phyloP scores from a whole-genome alignment of 2,113 vertebrate species.

The Crotalus tigris region DNA sequence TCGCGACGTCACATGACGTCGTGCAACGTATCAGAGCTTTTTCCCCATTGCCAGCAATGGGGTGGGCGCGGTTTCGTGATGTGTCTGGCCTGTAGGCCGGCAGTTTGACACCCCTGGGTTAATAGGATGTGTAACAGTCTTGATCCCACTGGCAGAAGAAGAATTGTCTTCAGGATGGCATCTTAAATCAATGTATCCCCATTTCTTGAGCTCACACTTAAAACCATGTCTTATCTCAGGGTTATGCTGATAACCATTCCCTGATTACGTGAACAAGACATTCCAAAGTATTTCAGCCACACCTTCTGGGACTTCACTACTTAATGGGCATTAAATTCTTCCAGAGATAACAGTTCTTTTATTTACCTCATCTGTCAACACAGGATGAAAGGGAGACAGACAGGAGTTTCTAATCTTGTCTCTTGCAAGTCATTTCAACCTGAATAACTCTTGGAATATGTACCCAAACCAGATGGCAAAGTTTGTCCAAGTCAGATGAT shows the following conservation, averaged over 20 bases:
- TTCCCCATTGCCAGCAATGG: too few relatives aligned
- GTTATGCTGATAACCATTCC: background rate
- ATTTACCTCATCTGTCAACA: constrained; percentile 19
- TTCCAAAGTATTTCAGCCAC: background rate
- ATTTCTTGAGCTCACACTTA: background rate
- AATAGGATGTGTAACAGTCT: background rate
- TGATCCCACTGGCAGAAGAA: background rate
- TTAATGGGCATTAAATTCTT: constrained; percentile 10
- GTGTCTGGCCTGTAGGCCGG: too few relatives aligned
- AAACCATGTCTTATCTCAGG: background rate
- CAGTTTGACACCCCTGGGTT: background rate
- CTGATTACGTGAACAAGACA: background rate
- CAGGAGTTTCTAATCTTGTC: constrained; percentile 18
- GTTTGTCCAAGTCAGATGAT: constrained; percentile 7
- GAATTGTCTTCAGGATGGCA: background rate
- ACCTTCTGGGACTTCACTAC: background rate
- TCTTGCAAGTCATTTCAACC: background rate
- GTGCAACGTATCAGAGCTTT: too few relatives aligned
- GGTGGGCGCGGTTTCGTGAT: too few relatives aligned
- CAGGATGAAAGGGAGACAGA: constrained; percentile 23
- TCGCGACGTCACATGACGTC: too few relatives aligned
- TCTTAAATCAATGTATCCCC: background rate
- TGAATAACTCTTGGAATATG: background rate
- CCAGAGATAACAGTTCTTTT: constrained; percentile 13
- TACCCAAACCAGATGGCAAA: background rate